These are phyloP conservation scores for Pseudochromis fuscus DNA, from an alignment of 2,797 vertebrate species.

Conservation along the genomic window DNA sequence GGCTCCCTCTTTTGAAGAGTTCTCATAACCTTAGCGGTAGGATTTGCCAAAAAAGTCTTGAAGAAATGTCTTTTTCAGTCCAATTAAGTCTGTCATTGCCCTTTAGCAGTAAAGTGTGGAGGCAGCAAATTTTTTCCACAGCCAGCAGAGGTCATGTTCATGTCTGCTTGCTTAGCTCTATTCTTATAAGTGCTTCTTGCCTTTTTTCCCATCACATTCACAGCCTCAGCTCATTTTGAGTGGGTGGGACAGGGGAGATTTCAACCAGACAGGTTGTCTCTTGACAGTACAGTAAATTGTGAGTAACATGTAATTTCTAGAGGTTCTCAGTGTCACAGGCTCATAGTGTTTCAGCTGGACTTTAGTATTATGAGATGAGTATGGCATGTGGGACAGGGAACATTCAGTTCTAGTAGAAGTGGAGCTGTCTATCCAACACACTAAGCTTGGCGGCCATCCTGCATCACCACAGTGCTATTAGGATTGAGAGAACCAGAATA, in stretches of 20 bases:
- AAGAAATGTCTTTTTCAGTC: conserved; percentile 74
- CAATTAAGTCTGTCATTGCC: conserved; percentile 77
- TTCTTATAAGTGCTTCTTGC: conserved; percentile 57
- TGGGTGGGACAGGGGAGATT: conserved; percentile 61
- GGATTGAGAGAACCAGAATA: conserved; percentile 18
- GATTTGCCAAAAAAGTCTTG: conserved; percentile 66
- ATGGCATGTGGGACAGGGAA: conserved; percentile 48
- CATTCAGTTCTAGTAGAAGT: conserved; percentile 31
- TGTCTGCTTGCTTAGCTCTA: conserved; percentile 57
- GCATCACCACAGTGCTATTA: conserved; percentile 34
- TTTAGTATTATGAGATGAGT: conserved; percentile 66
- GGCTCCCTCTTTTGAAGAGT: conserved; percentile 51
- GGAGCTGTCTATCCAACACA: conserved; percentile 38
- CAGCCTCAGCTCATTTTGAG: conserved; percentile 72
- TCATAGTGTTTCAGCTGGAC: conserved; percentile 67
- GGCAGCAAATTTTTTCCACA: conserved; percentile 67
- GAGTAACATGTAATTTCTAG: conserved; percentile 71
- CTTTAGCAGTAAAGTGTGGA: conserved; percentile 76
- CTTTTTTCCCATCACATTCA: conserved; percentile 66
- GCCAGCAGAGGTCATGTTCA: conserved; percentile 75
- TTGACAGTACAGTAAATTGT: conserved; percentile 70
- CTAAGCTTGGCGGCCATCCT: conserved; percentile 36
- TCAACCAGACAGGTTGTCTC: conserved; percentile 63
- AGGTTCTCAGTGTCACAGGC: conserved; percentile 55
- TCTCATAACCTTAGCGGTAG: conserved; percentile 61